Conservation (phyloP, 2,797 vertebrate species). For the Leucoraja ocellata region DNA sequence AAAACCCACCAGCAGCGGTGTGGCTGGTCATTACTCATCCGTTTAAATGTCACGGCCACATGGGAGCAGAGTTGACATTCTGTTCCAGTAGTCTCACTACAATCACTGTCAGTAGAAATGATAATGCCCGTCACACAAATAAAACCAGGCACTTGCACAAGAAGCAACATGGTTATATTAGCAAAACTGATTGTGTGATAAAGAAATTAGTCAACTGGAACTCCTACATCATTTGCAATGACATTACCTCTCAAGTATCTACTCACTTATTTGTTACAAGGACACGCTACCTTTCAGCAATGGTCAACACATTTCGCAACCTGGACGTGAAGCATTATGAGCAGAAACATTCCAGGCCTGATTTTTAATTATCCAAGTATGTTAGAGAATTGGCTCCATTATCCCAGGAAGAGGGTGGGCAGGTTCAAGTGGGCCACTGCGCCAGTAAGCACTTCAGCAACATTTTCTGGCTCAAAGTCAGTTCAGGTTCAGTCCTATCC, state of each 20-base stretch:
- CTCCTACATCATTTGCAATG: neutral
- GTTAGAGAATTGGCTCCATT: neutral
- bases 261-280: neutral
- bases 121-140: neutral
- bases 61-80: neutral
- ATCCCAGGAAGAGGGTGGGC: neutral
- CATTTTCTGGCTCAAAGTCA: neutral
- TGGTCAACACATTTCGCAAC: neutral
- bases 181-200: neutral
- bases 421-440: neutral
- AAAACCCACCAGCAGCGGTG: too few relatives aligned
- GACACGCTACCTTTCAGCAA: neutral
- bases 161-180: neutral
- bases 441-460: neutral
- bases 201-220: neutral
- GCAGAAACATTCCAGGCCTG: neutral
- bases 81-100: neutral
- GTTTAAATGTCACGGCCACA: neutral
- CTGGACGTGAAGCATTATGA: neutral
- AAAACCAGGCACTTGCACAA: neutral
- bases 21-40: neutral
- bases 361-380: neutral
- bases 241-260: neutral
- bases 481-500: neutral
- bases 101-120: neutral